Evolutionary conservation across 2,113 vertebrate species (phyloP), one percentile per base, ranked within the genome.

Genomic region (Oncorhynchus masou): DNA sequence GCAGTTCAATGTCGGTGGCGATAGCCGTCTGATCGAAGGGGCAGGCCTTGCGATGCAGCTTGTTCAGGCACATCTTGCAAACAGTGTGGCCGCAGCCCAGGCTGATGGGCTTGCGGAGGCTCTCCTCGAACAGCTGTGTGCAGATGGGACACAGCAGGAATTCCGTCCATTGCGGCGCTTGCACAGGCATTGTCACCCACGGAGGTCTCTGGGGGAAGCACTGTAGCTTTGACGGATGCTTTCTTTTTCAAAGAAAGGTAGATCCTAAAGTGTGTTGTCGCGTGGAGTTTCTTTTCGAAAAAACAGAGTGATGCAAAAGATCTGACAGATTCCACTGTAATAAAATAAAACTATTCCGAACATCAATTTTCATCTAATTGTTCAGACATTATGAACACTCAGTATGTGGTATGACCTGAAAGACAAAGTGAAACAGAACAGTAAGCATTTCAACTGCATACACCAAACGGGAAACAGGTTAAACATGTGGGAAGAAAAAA

Each of bases 1-100:
- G 95, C 89, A 97, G 96, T 81, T 99, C 97, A 54, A 99, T 99
- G 92, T 99, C 97, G 4, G 97, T 98, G 82, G 95, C 98, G 92
- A 99, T 99, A 93, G 96, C 95, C 79, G 97, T 99, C 95, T 99
- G 97, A 94, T 99, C 97, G 81, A 99, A 99, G 57, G 97, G 97
- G 89, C 97, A 99, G 84, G 96, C 97, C 93, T 99, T 99, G 68
- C 97, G 96, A 88, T 99, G 97, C 88, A 99, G 95, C 92, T 99
- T 99, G 92, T 98, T 99, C 91, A 99, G 96, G 93, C 97, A 99
- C 97, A 99, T 99, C 94, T 98, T 99, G 94, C 97, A 99, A 91
- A 99, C 97, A 29, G 97, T 99, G 90, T 99, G 97, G 87, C 97
- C 97, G 13, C 97, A 99, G 71, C 97, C 97, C 91, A 99, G 90